Base-by-base conservation (phyloP, 2,888 invertebrate species). In the Drosophila macrospina region DNA sequence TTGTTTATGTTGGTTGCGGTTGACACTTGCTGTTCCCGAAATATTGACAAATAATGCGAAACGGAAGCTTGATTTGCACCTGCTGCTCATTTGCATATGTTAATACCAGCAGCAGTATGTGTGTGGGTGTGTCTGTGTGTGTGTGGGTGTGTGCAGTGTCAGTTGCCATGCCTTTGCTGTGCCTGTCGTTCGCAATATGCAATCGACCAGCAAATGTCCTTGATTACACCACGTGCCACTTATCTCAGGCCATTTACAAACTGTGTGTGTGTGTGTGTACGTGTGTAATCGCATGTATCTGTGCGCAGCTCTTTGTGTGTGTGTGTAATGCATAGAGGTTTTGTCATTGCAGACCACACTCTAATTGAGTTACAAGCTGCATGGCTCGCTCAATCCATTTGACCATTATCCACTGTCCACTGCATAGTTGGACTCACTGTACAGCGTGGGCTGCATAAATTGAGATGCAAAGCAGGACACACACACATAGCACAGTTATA, bases 331-430 rank as follows among this genome's bases (percentile, higher is more conserved):
- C 69, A 62, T 45, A 54, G n/a, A 26, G 26, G 8, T 7, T n/a
- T 24, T 34, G 57, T 62, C 54, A 50, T 70, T 65, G 36, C 28
- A 59, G 61, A 37, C 66, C 55, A 28, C 54, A 60, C 59, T 62
- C 66, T 80, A 88, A 89, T 88, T 88, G 78, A 86, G 89, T 86
- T 80, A 70, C 74, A 57, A 48, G 72, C 74, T 65, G 68, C 77
- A 74, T 63, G 69, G 64, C 57, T 51, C 66, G 64, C 57, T 54
- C 66, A 60, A 61, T 79, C 69, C 66, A 68, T 54, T 55, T 65
- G 45, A 8, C 62, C 56, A 41, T 55, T 56, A 69, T 64, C 51
- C 64, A 39, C 24, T 37, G 28, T n/a, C 15, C 20, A 5, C 32
- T 20, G 34, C 44, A 50, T 48, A 34, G 26, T 15, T 44, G 48